phyloP scores from a whole-genome alignment of 2,797 vertebrate species.

The Podarcis lilfordi region DNA sequence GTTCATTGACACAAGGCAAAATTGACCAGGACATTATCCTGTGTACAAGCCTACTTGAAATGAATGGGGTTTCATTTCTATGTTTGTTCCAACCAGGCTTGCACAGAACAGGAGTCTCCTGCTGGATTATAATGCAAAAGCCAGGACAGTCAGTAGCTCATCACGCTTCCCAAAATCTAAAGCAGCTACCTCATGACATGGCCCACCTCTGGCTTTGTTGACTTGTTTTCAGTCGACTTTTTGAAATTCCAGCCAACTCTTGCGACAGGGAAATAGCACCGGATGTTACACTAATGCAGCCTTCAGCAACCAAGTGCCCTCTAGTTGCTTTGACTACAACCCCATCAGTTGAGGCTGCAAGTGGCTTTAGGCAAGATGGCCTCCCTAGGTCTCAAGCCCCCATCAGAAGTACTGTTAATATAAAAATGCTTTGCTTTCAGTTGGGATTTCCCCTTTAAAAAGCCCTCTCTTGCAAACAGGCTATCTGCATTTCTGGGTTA shows the following conservation, averaged over 20 bases:
- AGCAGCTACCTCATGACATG: background rate
- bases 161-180: background rate
- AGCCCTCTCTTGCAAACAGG: background rate
- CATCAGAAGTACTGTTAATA: too few species aligned
- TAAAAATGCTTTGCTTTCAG: background rate
- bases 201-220: background rate
- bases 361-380: too few species aligned
- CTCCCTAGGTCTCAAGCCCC: too few species aligned
- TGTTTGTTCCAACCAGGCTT: background rate
- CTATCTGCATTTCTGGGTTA: background rate
- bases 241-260: too few species aligned
- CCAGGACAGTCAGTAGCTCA: too few species aligned
- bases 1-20: background rate
- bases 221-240: background rate
- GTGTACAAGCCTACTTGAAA: background rate
- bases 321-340: too few species aligned
- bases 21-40: background rate
- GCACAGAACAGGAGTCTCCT: background rate
- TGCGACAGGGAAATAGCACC: too few species aligned
- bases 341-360: too few species aligned
- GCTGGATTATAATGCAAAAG: too few species aligned
- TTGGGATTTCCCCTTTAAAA: background rate
- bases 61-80: too few species aligned
- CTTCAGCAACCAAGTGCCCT: too few species aligned
- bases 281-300: too few species aligned